A percentile compares a stretch with the other conserved stretches of the same genome.
Conservation (phyloP, 2,888 invertebrate genomes). For the Dryococelus australis region DNA sequence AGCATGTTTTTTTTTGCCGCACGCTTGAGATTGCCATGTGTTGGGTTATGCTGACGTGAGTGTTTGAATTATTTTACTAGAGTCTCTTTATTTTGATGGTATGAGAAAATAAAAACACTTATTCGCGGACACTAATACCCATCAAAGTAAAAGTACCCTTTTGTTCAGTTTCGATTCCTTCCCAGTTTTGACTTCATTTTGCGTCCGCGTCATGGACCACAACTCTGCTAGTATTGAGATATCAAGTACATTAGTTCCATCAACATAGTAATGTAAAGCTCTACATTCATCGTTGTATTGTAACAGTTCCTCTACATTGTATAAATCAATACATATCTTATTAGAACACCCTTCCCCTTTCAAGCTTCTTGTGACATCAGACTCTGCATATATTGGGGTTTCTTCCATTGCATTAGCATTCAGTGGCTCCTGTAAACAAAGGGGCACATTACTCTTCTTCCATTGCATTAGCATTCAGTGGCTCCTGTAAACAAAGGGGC, state of each 20-base stretch:
- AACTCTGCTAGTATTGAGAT: neutral
- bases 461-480: neutral
- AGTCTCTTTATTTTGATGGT: neutral
- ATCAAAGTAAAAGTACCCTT: neutral
- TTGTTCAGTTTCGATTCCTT: neutral
- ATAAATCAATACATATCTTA: neutral
- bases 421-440: conserved; percentile 6
- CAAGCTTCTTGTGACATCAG: neutral
- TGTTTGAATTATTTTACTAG: conserved; percentile 6
- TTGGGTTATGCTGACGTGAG: neutral
- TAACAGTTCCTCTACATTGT: neutral
- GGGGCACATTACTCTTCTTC: neutral
- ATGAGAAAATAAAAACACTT: neutral
- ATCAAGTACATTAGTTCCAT: neutral
- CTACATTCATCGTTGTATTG: conserved; percentile 6
- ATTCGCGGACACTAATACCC: neutral
- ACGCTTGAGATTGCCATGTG: neutral
- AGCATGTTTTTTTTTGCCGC: neutral
- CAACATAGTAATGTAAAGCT: neutral
- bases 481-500: neutral
- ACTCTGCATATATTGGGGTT: neutral
- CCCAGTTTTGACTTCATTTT: neutral
- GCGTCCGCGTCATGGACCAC: neutral
- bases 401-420: neutral
- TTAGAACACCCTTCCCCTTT: neutral